A percentile compares a stretch with the other conserved stretches of the same genome.
Conservation (phyloP, 2,113 vertebrate genomes). For the Rhagologus leucostigma region DNA sequence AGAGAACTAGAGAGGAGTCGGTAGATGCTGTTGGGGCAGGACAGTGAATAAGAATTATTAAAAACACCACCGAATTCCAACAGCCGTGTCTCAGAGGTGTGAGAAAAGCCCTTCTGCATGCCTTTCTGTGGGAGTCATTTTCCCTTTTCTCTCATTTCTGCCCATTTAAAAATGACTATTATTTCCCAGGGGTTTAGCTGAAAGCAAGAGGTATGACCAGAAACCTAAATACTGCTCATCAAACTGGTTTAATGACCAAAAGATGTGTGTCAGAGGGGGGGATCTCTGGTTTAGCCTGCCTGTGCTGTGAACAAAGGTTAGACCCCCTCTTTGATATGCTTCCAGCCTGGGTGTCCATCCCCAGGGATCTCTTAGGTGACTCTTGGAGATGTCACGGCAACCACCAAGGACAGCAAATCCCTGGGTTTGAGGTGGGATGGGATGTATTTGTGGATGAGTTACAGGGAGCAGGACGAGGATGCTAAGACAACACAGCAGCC, state of each 20-base stretch:
- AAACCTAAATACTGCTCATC: not conserved
- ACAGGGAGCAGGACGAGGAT: accelerated
- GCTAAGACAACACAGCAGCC: accelerated
- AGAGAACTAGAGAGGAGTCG: not conserved
- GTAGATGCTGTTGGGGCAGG: not conserved
- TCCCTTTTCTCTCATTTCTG: not conserved
- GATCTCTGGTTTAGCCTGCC: not conserved
- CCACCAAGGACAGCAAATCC: not conserved
- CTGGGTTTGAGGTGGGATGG: not conserved
- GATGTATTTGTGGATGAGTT: not conserved
- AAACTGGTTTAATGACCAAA: not conserved
- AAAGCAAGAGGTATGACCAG: not conserved
- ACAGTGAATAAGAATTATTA: not conserved
- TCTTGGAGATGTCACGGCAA: accelerated
- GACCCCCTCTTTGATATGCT: not conserved
- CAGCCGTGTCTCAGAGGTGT: not conserved
- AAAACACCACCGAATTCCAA: not conserved
- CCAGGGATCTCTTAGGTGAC: not conserved
- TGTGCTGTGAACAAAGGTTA: not conserved
- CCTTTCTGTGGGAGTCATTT: not conserved
- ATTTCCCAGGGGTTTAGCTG: not conserved
- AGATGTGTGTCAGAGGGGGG: accelerated
- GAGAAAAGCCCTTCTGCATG: not conserved
- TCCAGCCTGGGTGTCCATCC: not conserved
- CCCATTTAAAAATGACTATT: not conserved